Evolutionary conservation across 2,888 invertebrate genomes (phyloP), one percentile per base, ranked within the genome.

Genomic region (Andrena bucephala): DNA sequence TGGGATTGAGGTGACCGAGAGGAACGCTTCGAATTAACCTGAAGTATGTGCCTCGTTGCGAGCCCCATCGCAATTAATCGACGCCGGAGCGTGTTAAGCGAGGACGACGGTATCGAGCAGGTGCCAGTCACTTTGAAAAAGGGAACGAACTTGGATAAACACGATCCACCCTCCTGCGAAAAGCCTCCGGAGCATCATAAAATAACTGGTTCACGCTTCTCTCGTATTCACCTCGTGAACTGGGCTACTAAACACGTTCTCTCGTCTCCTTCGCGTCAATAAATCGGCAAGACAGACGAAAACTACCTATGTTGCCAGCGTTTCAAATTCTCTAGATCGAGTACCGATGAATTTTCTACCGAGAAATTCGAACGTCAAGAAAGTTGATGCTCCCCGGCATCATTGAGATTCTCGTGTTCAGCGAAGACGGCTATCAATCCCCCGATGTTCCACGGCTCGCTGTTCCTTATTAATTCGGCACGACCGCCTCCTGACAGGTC

Each of bases 391-490:
- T 69, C 24, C 20, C 33, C 27, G 2, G 48, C n/a, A 66, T 33
- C 72, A 42, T 48, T 50, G 54, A 69, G 57, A 83, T 66, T 77
- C 42, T 48, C 66, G 59, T 54, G 69, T 69, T 27, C 48, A n/a
- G 13, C 33, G 57, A n/a, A 50, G 54, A 57, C 62, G 31, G 62
- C n/a, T 60, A 85, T 71, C 63, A 70, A 75, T 84, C 69, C 71
- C 63, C 66, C 50, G 67, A 74, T 63, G 74, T 79, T 74, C 59
- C 66, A 70, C 59, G 70, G 24, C 8, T 54, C 68, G 33, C 42
- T 24, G 50, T 42, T 7, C 33, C 71, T 89, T 87, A 89, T 89
- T 89, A 87, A 87, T 87, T 87, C 81, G 77, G 60, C 65, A 72
- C 69, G 80, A 84, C 54, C 75, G 65, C 24, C 70, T 85, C 77